Percentiles rank a stretch among this genome's conserved stretches.
phyloP scores from a whole-genome alignment of 2,797 vertebrate genomes.

The Microctenopoma lineatum region DNA sequence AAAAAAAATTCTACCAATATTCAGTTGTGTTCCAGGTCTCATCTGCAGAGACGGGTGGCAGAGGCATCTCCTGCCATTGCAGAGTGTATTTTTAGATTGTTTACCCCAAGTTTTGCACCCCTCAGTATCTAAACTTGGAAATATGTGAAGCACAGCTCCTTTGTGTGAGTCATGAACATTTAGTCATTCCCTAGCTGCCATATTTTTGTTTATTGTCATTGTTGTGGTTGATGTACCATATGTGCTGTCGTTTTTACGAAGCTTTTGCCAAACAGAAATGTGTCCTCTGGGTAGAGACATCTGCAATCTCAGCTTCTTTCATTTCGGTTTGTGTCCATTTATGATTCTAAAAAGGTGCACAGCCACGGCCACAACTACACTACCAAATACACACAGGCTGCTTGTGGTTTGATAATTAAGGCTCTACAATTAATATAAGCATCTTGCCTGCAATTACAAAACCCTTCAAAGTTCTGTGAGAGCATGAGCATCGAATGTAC shows the following conservation, averaged over 20 bases:
- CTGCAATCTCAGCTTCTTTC: background rate
- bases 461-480: background rate
- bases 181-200: slow-evolving; percentile 23
- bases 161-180: slow-evolving; percentile 31
- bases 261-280: slow-evolving; percentile 1
- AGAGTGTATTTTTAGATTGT: slow-evolving; percentile 50
- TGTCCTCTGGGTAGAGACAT: background rate
- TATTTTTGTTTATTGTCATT: slow-evolving; percentile 46
- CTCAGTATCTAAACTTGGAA: slow-evolving; percentile 22
- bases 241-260: slow-evolving; percentile 41
- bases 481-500: background rate
- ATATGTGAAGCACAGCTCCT: slow-evolving; percentile 29
- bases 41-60: slow-evolving; percentile 10
- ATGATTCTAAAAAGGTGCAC: background rate
- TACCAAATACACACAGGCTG: background rate
- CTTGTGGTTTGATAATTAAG: slow-evolving; percentile 1
- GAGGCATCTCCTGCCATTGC: slow-evolving; percentile 7
- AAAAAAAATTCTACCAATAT: background rate
- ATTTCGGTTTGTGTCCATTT: slow-evolving; percentile 7
- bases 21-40: slow-evolving; percentile 2
- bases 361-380: background rate
- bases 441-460: background rate
- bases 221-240: slow-evolving; percentile 50
- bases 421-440: background rate
- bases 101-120: slow-evolving; percentile 45